Evolutionary conservation across 2,888 invertebrate species (phyloP), one percentile per base, ranked within the genome.

Genomic region (Tipula vernalis): DNA sequence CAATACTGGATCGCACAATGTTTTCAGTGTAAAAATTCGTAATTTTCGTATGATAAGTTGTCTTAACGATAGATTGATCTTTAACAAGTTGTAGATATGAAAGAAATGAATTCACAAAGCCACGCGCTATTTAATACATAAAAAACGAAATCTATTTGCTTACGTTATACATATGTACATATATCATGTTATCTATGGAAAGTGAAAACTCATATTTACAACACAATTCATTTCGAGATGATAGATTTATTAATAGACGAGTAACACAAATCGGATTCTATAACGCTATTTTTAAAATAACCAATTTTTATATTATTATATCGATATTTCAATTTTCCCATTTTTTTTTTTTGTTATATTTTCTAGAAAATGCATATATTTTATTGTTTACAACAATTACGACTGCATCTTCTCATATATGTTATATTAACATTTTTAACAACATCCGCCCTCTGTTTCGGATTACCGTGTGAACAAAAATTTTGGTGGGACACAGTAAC

Each of bases 401-500:
- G 41, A 84, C 84, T 84, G 41, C 84, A 84, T 84, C 84, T 41
- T 39, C 84, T 84, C 84, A 84, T 84, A 41, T 84, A 41, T 84
- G 36, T 84, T 84, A 84, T 84, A 84, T 41, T 84, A 84, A 84
- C 84, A 84, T 84, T 39, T 84, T 41, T 84, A 84, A 39, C 41
- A 84, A 84, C 84, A 41, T 84, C 41, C 36, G 41, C 84, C 36
- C 41, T 39, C n/a, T 39, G 84, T n/a, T 39, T 39, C n/a, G 84
- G 41, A 44, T 42, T 36, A 57, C 90, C 91, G 87, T 91, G 93
- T 89, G 93, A 93, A 88, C 94, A 95, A 86, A 92, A 93, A 88
- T 94, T 94, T 90, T 96, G 94, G 94, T 95, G 96, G 94, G 94
- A 95, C 91, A 92, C 94, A 88, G 92, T 93, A 89, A 92, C 92